Percentiles rank a stretch among this genome's conserved stretches.
phyloP scores from a whole-genome alignment of 1,140 invertebrate genomes.

The Dinothrombium tinctorium region DNA sequence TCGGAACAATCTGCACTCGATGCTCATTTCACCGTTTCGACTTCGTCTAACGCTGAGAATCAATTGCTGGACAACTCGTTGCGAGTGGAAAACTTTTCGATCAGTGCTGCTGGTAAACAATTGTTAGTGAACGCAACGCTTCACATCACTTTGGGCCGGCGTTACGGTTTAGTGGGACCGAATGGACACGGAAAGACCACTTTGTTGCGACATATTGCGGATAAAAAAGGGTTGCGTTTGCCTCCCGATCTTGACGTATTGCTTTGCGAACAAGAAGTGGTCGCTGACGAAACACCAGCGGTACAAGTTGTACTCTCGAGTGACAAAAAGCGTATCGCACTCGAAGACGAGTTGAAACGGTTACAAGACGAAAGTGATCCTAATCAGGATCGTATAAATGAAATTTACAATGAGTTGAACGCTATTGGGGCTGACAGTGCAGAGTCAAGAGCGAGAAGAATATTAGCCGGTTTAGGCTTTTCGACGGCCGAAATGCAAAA shows the following conservation, averaged over 20 bases:
- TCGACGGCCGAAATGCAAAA: conserved; percentile 68
- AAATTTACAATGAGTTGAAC: conserved; percentile 82
- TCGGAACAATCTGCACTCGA: conserved; percentile 1
- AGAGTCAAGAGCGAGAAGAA: conserved; percentile 74
- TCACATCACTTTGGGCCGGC: conserved; percentile 69
- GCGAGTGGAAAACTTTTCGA: conserved; percentile 79
- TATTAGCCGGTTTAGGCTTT: conserved; percentile 90
- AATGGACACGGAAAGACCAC: conserved; percentile 93
- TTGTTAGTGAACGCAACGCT: conserved; percentile 90
- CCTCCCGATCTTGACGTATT: conserved; percentile 91
- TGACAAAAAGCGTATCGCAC: conserved; percentile 57
- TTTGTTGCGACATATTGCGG: conserved; percentile 69
- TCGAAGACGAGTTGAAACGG: conserved; percentile 52
- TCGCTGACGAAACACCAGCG: conserved; percentile 69
- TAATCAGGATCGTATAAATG: conserved; percentile 24
- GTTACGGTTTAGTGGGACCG: conserved; percentile 87
- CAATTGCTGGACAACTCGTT: conserved; percentile 12
- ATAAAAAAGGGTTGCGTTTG: conserved; percentile 54
- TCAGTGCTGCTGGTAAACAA: conserved; percentile 89
- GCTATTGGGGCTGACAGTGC: conserved; percentile 91
- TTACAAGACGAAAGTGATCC: conserved; percentile 43
- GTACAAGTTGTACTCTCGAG: conserved; percentile 78
- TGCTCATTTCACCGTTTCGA: conserved; percentile 12
- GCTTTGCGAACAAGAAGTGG: conserved; percentile 95
- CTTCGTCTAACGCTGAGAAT: neutral